Conservation (phyloP, 1,140 invertebrate species). For the Drosophila serrata region DNA sequence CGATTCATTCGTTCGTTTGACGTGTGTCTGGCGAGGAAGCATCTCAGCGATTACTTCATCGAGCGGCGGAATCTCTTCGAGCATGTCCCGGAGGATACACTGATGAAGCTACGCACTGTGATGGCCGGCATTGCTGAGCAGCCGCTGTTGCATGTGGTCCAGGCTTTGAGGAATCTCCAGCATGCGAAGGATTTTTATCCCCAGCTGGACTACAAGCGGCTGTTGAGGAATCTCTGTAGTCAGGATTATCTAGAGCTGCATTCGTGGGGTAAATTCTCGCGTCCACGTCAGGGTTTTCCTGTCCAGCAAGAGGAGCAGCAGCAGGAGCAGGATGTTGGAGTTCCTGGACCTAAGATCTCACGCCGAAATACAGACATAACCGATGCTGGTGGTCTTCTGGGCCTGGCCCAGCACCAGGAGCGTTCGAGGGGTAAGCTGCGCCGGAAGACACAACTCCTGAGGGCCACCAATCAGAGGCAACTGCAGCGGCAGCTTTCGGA, state of each 20-base stretch:
- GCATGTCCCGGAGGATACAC: slow-evolving; percentile 88
- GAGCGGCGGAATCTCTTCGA: slow-evolving; percentile 90
- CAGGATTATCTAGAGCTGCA: slow-evolving; percentile 86
- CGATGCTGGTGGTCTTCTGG: slow-evolving; percentile 64
- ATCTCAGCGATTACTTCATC: slow-evolving; percentile 91
- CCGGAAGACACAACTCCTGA: slow-evolving; percentile 70
- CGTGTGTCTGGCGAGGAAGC: slow-evolving; percentile 86
- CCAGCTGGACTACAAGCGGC: slow-evolving; percentile 87
- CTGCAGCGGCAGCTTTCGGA: slow-evolving; percentile 62
- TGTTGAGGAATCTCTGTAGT: slow-evolving; percentile 88
- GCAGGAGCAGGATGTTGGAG: not conserved
- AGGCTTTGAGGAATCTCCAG: slow-evolving; percentile 89
- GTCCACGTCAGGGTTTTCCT: slow-evolving; percentile 1
- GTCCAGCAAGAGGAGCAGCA: not conserved
- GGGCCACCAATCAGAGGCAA: slow-evolving; percentile 60
- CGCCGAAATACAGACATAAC: not conserved
- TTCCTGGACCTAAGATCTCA: too few relatives aligned
- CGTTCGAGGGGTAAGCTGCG: slow-evolving; percentile 59
- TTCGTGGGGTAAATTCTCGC: slow-evolving; percentile 56
- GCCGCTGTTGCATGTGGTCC: slow-evolving; percentile 89
- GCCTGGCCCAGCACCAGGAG: slow-evolving; percentile 70
- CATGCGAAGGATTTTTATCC: slow-evolving; percentile 89
- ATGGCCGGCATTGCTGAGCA: slow-evolving; percentile 89
- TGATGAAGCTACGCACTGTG: slow-evolving; percentile 88
- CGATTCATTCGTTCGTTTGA: slow-evolving; percentile 88